These are phyloP conservation scores for Xestoiulus laeticollis DNA, from an alignment of 2,888 invertebrate species.

Conservation along the genomic window DNA sequence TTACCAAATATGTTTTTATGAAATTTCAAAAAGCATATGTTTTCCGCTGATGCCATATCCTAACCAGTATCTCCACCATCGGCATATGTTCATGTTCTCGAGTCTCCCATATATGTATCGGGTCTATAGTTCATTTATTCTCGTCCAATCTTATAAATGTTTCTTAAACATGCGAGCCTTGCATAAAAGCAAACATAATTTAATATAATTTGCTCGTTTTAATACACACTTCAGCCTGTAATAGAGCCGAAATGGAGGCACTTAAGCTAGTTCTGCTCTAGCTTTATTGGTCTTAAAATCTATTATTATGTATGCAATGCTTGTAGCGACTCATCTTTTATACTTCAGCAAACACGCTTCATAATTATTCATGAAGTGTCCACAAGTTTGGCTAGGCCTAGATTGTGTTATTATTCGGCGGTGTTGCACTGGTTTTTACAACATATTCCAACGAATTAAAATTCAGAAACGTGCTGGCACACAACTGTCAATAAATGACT, in stretches of 20 bases:
- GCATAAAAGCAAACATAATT: slow-evolving; percentile 37
- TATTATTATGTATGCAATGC: slow-evolving; percentile 32
- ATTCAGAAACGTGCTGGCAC: not conserved
- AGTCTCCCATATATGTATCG: not conserved
- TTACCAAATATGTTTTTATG: not conserved
- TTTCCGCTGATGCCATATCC: not conserved
- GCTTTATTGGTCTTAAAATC: slow-evolving; percentile 34
- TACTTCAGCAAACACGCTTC: slow-evolving; percentile 32
- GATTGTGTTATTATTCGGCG: slow-evolving; percentile 13
- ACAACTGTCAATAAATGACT: not conserved
- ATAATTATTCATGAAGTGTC: slow-evolving; percentile 37
- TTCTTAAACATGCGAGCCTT: slow-evolving; percentile 23
- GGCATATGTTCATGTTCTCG: not conserved
- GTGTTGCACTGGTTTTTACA: not conserved
- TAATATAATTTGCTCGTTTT: slow-evolving; percentile 27
- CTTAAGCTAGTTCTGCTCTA: slow-evolving; percentile 28
- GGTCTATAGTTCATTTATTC: not conserved
- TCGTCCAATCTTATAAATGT: slow-evolving; percentile 14
- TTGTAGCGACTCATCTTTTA: slow-evolving; percentile 33
- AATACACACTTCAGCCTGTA: slow-evolving; percentile 29
- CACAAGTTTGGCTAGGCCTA: slow-evolving; percentile 22
- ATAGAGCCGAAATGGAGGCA: slow-evolving; percentile 28
- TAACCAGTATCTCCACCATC: not conserved
- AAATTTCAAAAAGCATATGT: not conserved
- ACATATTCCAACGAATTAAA: not conserved